Percentiles rank a stretch among this genome's conserved stretches.
Conservation (phyloP, 1,140 invertebrate species). For the Pseudomyrmex cubaensis region DNA sequence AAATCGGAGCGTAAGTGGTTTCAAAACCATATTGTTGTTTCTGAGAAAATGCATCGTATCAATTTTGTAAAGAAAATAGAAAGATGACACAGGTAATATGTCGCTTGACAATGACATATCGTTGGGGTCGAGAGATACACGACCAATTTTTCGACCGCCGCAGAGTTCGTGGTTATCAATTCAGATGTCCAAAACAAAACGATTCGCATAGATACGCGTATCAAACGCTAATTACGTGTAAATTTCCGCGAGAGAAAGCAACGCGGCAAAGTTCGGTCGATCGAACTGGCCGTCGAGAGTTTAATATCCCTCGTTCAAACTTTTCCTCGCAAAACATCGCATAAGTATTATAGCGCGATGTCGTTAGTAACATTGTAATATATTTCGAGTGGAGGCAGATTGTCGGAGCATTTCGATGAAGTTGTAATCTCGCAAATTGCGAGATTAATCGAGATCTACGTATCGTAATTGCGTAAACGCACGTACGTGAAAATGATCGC, state of each 20-base stretch:
- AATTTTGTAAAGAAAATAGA: not conserved
- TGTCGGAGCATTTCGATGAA: not conserved
- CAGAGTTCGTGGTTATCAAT: not conserved
- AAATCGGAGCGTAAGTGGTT: not conserved
- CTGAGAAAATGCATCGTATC: not conserved
- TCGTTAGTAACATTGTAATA: not conserved
- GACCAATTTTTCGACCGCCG: not conserved
- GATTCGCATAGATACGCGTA: not conserved
- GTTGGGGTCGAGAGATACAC: not conserved
- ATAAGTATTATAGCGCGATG: conserved; percentile 20
- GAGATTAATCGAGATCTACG: not conserved
- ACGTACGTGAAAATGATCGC: not conserved
- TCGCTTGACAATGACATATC: not conserved
- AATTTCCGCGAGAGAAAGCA: conserved; percentile 3
- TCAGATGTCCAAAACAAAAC: too few relatives aligned
- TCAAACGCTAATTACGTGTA: conserved; percentile 30
- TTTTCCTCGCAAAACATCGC: conserved; percentile 26
- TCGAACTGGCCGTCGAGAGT: not conserved
- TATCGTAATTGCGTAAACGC: conserved; percentile 2
- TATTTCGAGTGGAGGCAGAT: not conserved
- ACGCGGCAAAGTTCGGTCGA: not conserved
- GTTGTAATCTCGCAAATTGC: not conserved
- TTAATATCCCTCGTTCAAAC: conserved; percentile 12
- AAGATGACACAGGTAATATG: not conserved
- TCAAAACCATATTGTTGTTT: not conserved